Evolutionary conservation across 2,888 invertebrate genomes (phyloP).

Genomic region (Lycaena phlaeas): DNA sequence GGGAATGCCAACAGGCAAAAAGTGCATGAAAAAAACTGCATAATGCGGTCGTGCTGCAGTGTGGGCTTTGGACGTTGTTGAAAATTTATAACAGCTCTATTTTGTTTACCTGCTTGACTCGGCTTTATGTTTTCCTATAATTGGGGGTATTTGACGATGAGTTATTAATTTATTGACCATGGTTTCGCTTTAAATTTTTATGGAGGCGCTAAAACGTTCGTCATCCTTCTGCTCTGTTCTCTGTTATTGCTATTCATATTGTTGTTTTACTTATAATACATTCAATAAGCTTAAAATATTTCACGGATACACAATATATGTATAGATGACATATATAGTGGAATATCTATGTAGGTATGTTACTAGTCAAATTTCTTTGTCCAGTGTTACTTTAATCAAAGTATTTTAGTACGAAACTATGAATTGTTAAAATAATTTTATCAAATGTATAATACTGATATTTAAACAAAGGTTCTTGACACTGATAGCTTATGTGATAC

Average conservation of each 20-base stretch:
- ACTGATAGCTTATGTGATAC: no score
- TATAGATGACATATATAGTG: no score
- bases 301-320: no score
- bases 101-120: constrained; percentile 68
- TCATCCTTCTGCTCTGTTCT: constrained; percentile 17
- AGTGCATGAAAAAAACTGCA: constrained; percentile 56
- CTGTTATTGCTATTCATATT: constrained; percentile 6
- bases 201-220: constrained; percentile 63
- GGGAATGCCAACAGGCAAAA: constrained; percentile 64
- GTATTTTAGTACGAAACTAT: no score
- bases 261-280: constrained; percentile 9
- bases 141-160: constrained; percentile 68
- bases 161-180: constrained; percentile 69
- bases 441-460: no score
- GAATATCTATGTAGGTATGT: no score
- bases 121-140: constrained; percentile 60
- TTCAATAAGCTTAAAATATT: no score
- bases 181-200: constrained; percentile 59
- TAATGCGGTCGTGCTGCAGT: constrained; percentile 54
- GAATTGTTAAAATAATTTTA: no score
- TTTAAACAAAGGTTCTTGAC: no score
- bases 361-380: no score
- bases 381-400: no score
- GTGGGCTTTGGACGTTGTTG: constrained; percentile 55
- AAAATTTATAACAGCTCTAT: constrained; percentile 72